phyloP scores from a whole-genome alignment of 2,888 invertebrate genomes.

The Geophilus truncorum region DNA sequence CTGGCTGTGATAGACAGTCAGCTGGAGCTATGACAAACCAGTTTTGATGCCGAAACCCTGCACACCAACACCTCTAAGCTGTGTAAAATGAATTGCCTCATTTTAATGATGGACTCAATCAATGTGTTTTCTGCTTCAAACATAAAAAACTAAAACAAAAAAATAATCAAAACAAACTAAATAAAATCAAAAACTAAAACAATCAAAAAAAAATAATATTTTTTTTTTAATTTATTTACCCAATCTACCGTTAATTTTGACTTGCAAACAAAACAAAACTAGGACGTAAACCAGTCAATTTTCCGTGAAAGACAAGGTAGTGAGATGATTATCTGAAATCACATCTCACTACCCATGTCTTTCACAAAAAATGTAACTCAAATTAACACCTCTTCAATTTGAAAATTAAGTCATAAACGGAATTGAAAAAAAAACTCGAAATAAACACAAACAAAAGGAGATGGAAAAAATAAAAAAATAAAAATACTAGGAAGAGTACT shows the following conservation, averaged over 20 bases:
- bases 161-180: background rate
- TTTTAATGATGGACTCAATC: constrained; percentile 14
- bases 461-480: background rate
- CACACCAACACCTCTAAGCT: constrained; percentile 40
- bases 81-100: constrained; percentile 27
- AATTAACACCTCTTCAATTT: background rate
- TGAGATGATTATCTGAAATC: constrained; percentile 67
- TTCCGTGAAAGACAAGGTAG: constrained; percentile 97
- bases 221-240: too few species aligned
- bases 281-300: constrained; percentile 32
- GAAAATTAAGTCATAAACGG: background rate
- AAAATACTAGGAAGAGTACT: constrained; percentile 32
- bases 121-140: constrained; percentile 12
- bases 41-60: constrained; percentile 68
- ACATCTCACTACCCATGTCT: constrained; percentile 99
- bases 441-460: background rate
- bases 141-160: background rate
- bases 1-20: constrained; percentile 79
- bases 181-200: background rate
- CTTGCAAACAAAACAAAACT: background rate
- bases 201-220: background rate
- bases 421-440: too few species aligned
- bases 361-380: constrained; percentile 58
- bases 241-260: too few species aligned
- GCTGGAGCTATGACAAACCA: constrained; percentile 67